Evolutionary conservation across 2,888 invertebrate species (phyloP).

Genomic region (Mesorhabditis spiculigera): DNA sequence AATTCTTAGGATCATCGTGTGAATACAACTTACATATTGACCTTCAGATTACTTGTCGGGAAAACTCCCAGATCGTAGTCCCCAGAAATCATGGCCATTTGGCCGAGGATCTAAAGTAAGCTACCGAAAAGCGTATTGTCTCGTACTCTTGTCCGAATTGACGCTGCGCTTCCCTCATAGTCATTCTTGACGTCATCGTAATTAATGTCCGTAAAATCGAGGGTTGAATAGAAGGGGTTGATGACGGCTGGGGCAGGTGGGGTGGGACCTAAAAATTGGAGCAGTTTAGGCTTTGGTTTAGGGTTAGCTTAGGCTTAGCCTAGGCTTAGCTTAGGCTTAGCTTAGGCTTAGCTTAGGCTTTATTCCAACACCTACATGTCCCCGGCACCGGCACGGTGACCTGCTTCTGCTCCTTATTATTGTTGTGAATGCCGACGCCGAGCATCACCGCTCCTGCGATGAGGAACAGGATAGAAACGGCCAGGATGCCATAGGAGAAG

Average conservation of each 20-base stretch:
- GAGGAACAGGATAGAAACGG: not conserved
- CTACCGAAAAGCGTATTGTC: too few species aligned
- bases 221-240: not conserved
- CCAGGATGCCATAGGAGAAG: not conserved
- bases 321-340: too few species aligned
- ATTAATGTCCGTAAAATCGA: not conserved
- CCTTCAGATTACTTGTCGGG: not conserved
- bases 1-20: not conserved
- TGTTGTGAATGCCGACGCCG: conserved; percentile 8
- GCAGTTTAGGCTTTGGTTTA: too few species aligned
- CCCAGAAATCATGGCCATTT: too few species aligned
- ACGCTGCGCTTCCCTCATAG: not conserved
- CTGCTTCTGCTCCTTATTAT: not conserved
- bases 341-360: too few species aligned
- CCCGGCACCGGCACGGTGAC: not conserved
- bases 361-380: not conserved
- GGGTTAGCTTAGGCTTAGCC: too few species aligned
- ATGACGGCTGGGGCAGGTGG: not conserved
- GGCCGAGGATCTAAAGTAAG: too few species aligned
- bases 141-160: not conserved
- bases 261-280: not conserved
- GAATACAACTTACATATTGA: conserved; percentile 5
- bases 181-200: not conserved
- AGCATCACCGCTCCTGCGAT: conserved; percentile 7
- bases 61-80: too few species aligned